Evolutionary conservation across 1,140 invertebrate species (phyloP), one percentile per base, ranked within the genome.

Genomic region (Nebria ingens): DNA sequence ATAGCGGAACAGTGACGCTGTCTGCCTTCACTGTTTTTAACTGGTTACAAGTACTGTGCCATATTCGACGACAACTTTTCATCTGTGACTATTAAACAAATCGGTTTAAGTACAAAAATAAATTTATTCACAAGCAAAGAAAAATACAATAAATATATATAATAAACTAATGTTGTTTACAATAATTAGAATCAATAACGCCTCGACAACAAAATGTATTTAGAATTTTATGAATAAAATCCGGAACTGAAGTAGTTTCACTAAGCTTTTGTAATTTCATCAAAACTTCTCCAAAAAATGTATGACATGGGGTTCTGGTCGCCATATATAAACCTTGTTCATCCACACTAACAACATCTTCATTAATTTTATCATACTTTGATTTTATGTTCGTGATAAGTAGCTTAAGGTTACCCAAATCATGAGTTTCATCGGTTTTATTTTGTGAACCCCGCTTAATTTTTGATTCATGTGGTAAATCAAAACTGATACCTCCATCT

Each of bases 241-340:
- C 15, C 6, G 15, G 6, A 9, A 45, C 40, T 11, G 6, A 11
- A 12, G 17, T 11, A 11, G 6, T 45, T 45, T 9, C 40, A 3
- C 3, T 9, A 45, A 4, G 3, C 4, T 45, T 45, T 17, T 45
- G 2, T 20, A 68, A 42, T n/a, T 61, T 54, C 15, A 60, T 50
- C 17, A 69, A 53, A n/a, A 70, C 53, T 50, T 71, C 64, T 2
- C 68, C 67, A 57, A 72, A 69, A 52, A 69, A 71, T 6, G 67
- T 67, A 58, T 72, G 68, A 52, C 70, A 72, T 0, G 66, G 62
- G 12, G 62, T 65, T 57, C 68, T 71, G n/a, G 63, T 64, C 29
- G 68, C 64, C 58, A 71, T 67, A 40, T 71, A 67, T 45, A 65
- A 57, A 6, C 66, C 70, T 52, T 65, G 58, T 19, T 62, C 60